A percentile compares a stretch with the other conserved stretches of the same genome.
Conservation (phyloP, 2,113 vertebrate genomes). For the Ceyx melanurus region DNA sequence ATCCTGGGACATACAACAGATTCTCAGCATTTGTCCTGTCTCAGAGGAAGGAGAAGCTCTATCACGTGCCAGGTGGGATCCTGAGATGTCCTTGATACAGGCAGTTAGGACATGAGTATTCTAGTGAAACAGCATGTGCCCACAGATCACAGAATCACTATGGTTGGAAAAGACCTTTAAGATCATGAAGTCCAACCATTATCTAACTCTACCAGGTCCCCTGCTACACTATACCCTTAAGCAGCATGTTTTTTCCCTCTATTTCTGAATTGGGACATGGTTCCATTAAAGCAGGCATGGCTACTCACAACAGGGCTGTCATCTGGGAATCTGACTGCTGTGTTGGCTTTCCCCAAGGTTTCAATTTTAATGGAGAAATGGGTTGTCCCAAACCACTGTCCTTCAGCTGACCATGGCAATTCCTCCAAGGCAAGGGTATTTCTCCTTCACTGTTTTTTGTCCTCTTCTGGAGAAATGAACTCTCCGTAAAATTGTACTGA, state of each 20-base stretch:
- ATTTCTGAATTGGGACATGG: background rate
- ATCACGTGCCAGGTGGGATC: background rate
- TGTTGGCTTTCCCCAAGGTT: background rate
- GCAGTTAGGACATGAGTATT: background rate
- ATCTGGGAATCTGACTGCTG: background rate
- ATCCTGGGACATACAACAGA: too few relatives aligned
- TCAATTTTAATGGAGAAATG: background rate
- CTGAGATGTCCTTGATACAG: rapidly evolving
- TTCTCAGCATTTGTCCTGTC: background rate
- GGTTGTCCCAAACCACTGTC: background rate
- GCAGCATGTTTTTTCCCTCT: background rate
- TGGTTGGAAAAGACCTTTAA: too few relatives aligned
- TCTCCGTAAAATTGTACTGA: background rate
- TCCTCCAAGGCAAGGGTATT: background rate
- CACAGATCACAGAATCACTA: background rate
- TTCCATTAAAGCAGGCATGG: background rate
- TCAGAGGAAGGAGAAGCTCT: background rate
- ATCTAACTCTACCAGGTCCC: too few relatives aligned
- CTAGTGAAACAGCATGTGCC: background rate
- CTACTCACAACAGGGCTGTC: background rate
- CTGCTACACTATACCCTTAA: too few relatives aligned
- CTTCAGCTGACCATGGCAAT: background rate
- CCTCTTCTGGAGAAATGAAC: background rate
- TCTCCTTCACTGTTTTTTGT: background rate
- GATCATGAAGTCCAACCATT: too few relatives aligned